These are phyloP conservation scores for Channa striata DNA, from an alignment of 2,797 vertebrate species.

Conservation along the genomic window DNA sequence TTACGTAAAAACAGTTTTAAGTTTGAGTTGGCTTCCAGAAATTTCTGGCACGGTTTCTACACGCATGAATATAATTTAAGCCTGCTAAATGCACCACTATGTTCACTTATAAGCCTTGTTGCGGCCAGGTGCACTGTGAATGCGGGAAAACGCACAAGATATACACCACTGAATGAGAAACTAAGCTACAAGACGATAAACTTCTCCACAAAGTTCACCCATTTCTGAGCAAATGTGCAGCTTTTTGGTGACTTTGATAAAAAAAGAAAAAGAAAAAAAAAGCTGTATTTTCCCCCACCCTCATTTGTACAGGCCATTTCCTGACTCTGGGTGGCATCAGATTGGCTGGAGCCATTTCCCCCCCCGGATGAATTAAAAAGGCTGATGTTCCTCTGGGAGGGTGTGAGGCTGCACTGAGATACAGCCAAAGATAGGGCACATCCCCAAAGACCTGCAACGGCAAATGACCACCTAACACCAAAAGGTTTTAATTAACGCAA, in stretches of 20 bases:
- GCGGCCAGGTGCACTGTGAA: no score
- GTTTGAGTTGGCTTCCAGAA: neutral
- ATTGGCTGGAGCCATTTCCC: slow-evolving; percentile 73
- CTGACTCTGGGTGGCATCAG: slow-evolving; percentile 75
- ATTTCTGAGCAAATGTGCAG: slow-evolving; percentile 24
- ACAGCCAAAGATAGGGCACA: slow-evolving; percentile 39
- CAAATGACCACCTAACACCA: slow-evolving; percentile 53
- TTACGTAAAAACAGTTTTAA: slow-evolving; percentile 14
- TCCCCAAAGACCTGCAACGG: slow-evolving; percentile 38
- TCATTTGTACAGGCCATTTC: slow-evolving; percentile 65
- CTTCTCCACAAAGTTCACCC: neutral
- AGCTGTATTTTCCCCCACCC: slow-evolving; percentile 53
- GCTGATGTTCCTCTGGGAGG: slow-evolving; percentile 56
- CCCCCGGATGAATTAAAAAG: slow-evolving; percentile 59
- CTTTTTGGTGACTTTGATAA: slow-evolving; percentile 55
- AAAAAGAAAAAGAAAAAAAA: no score
- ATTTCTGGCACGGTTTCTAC: neutral
- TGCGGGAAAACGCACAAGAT: neutral
- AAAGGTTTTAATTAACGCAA: neutral
- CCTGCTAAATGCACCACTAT: neutral
- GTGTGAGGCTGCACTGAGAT: slow-evolving; percentile 42
- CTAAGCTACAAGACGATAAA: neutral
- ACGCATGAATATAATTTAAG: neutral
- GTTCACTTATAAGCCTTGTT: neutral
- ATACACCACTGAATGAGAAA: neutral